Conservation (phyloP, 2,113 vertebrate species). For the Butorides virescens region DNA sequence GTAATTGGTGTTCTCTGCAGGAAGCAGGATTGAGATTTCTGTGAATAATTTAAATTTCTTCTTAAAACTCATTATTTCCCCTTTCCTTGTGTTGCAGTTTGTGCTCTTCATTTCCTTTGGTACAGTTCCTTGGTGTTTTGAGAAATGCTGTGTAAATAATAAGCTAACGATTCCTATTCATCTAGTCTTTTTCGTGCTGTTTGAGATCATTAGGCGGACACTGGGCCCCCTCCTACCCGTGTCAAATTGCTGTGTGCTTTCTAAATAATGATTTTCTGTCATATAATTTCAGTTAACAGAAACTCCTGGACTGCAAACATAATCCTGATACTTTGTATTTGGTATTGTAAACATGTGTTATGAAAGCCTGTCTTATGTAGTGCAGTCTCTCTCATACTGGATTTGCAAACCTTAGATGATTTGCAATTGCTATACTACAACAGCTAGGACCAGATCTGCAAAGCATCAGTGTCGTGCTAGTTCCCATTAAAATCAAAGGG, state of each 20-base stretch:
- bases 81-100: neutral
- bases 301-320: neutral
- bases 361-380: neutral
- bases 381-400: neutral
- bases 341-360: neutral
- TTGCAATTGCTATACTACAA: neutral
- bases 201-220: neutral
- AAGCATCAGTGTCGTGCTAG: neutral
- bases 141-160: slow-evolving; percentile 41
- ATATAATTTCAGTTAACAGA: neutral
- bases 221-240: neutral
- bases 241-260: slow-evolving; percentile 40
- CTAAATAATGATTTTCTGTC: slow-evolving; percentile 54
- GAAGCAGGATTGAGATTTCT: neutral
- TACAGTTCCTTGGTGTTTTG: neutral
- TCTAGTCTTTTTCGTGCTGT: slow-evolving; percentile 14
- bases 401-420: neutral
- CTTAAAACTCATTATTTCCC: neutral
- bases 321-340: neutral
- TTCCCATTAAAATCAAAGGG: slow-evolving; percentile 9
- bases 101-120: neutral
- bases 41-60: neutral
- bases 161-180: slow-evolving; percentile 6
- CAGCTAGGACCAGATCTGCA: neutral
- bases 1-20: neutral